Evolutionary conservation across 2,888 invertebrate species (phyloP), one percentile per base, ranked within the genome.

Genomic region (Meliscaeva auricollis): DNA sequence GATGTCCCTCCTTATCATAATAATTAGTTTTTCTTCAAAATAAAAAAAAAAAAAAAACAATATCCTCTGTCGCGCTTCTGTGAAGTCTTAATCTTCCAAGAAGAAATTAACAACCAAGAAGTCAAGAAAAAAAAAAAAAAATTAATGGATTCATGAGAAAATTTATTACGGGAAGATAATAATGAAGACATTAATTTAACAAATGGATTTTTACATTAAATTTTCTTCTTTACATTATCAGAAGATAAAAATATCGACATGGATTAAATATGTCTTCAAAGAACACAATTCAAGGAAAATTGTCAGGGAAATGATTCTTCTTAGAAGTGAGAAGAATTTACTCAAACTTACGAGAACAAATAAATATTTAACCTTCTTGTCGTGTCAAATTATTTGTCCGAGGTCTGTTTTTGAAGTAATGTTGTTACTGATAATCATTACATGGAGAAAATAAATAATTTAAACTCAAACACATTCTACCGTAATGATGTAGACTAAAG

Each of bases 1-100:
- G 17, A 68, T 68, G 58, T 20, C 58, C 41, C 60, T 50, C 52
- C 41, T 69, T 60, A 60, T 50, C 76, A 76, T 52, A 20, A n/a
- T 69, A 76, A 76, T 76, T 76, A 41, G 46, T 35, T 70, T 56
- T n/a, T n/a, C 30, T 54, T 54, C 15, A 15, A 54, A n/a, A 54
- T 15, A 30, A 54, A 54, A 8, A 2, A 30, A 26, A 13, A 13
- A 26, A 17, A 30, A 8, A 15, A 50, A 13, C 1, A 26, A 17
- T 15, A 48, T 30, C 15, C 13, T 2, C 8, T 30, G 0, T 38
- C 22, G n/a, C 35, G 2, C 17, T 48, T 38, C 32, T 35, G 56
- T 38, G 35, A 38, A 58, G 8, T 35, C 3, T 20, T 54, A 54
- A 54, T 58, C 17, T 20, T 58, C 6, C 6, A 20, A 13, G 58